phyloP scores from a whole-genome alignment of 2,888 invertebrate genomes.

The Scaptomyza polygonia region DNA sequence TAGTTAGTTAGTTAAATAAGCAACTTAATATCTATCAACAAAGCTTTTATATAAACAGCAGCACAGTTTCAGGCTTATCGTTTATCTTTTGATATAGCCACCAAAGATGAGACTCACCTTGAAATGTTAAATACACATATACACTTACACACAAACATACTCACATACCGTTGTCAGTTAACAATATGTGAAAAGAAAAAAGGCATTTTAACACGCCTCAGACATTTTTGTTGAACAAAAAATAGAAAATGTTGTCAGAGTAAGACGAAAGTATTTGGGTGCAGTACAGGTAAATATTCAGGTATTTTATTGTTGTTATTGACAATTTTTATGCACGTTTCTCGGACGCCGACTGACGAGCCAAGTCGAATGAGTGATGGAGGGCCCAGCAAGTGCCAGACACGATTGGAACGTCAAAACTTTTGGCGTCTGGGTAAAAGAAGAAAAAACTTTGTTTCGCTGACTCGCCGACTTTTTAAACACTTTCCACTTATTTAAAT shows the following conservation, averaged over 20 bases:
- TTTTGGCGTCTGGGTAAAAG: conserved; percentile 21
- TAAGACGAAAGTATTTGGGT: conserved; percentile 60
- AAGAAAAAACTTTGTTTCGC: conserved; percentile 30
- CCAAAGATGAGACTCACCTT: conserved; percentile 52
- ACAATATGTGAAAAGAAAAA: conserved; percentile 41
- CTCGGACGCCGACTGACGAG: background rate
- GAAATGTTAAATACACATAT: conserved; percentile 17
- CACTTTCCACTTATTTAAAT: conserved; percentile 80
- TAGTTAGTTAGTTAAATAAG: conserved; percentile 20
- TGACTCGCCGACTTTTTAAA: conserved; percentile 45
- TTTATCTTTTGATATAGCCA: conserved; percentile 24
- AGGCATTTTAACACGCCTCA: conserved; percentile 42
- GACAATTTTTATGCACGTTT: conserved; percentile 51
- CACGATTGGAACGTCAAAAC: conserved; percentile 30
- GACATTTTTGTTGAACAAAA: conserved; percentile 33
- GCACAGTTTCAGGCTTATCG: conserved; percentile 22
- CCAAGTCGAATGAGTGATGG: conserved; percentile 23
- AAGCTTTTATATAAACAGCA: conserved; percentile 24
- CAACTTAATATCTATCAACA: conserved; percentile 18
- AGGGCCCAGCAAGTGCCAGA: conserved; percentile 48
- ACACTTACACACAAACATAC: background rate
- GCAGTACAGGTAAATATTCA: conserved; percentile 57
- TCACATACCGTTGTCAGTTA: conserved; percentile 12
- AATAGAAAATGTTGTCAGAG: conserved; percentile 66
- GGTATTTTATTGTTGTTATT: conserved; percentile 37